Conservation (phyloP, 2,888 invertebrate species). For the Epinotia bilunana region DNA sequence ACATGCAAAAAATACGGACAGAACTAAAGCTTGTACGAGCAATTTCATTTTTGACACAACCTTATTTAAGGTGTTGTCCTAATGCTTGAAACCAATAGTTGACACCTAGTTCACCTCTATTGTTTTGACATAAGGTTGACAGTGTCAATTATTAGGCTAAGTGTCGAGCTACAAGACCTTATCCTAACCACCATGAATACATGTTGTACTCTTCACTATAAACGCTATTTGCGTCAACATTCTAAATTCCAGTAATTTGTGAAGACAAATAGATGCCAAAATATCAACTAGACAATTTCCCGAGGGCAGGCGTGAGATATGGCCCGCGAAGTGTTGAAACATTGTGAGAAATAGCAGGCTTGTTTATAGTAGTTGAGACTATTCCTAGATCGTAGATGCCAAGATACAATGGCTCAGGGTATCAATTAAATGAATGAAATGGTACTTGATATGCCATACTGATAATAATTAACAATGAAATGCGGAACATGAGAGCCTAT, state of each 20-base stretch:
- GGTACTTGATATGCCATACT: slow-evolving; percentile 3
- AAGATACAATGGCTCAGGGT: slow-evolving; percentile 6
- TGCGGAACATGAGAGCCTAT: too few relatives aligned
- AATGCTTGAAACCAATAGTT: too few relatives aligned
- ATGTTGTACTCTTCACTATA: neutral
- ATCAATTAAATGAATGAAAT: slow-evolving; percentile 11
- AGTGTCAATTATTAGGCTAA: too few relatives aligned
- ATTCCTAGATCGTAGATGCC: slow-evolving; percentile 22
- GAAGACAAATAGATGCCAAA: slow-evolving; percentile 36
- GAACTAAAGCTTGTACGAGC: too few relatives aligned
- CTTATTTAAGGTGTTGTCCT: too few relatives aligned
- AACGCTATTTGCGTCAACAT: slow-evolving; percentile 15
- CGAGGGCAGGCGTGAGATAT: slow-evolving; percentile 42
- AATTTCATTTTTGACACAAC: too few relatives aligned
- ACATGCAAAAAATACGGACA: too few relatives aligned
- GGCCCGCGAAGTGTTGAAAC: slow-evolving; percentile 29
- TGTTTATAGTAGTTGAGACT: slow-evolving; percentile 23
- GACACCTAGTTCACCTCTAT: too few relatives aligned
- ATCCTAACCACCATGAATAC: neutral
- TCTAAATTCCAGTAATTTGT: slow-evolving; percentile 18
- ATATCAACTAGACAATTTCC: slow-evolving; percentile 44
- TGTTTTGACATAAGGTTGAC: too few relatives aligned
- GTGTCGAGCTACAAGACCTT: neutral
- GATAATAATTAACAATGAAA: neutral
- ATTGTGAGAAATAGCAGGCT: slow-evolving; percentile 31